These are phyloP conservation scores for Charadrius vociferus DNA, from an alignment of 2,113 vertebrate species.

Conservation along the genomic window DNA sequence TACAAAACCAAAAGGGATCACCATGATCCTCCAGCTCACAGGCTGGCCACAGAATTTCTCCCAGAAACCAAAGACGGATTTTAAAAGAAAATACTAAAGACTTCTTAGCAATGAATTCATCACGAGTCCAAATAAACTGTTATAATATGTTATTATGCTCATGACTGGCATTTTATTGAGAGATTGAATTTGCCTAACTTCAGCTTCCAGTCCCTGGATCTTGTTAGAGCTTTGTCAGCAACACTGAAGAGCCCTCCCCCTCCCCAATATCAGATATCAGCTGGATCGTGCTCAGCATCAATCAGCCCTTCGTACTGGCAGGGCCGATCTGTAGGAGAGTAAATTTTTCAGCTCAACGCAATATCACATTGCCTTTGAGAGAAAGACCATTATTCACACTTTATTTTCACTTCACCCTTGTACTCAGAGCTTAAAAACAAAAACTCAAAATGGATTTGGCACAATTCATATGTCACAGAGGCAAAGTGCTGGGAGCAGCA, in stretches of 20 bases:
- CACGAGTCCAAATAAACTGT: background rate
- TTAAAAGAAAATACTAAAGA: background rate
- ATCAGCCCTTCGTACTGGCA: constrained; percentile 20
- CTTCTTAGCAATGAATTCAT: background rate
- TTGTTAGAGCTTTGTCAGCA: constrained; percentile 23
- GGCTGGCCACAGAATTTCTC: background rate
- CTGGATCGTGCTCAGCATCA: constrained; percentile 53
- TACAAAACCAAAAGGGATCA: background rate
- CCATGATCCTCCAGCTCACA: background rate
- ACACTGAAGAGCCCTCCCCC: background rate
- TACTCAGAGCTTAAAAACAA: constrained; percentile 54
- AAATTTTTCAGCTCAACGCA: constrained; percentile 27
- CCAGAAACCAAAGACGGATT: background rate
- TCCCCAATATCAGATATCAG: constrained; percentile 5
- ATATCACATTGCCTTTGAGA: constrained; percentile 44
- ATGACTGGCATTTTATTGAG: background rate
- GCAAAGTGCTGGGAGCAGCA: constrained; percentile 52
- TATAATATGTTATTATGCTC: background rate
- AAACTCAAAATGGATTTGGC: constrained; percentile 51
- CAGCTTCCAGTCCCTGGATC: background rate
- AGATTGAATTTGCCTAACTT: background rate
- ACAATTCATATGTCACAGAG: constrained; percentile 63
- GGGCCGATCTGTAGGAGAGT: background rate
- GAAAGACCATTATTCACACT: constrained; percentile 58
- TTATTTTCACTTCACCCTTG: constrained; percentile 64